These are phyloP conservation scores for Mugil cephalus DNA, from an alignment of 2,113 vertebrate species.

Conservation along the genomic window DNA sequence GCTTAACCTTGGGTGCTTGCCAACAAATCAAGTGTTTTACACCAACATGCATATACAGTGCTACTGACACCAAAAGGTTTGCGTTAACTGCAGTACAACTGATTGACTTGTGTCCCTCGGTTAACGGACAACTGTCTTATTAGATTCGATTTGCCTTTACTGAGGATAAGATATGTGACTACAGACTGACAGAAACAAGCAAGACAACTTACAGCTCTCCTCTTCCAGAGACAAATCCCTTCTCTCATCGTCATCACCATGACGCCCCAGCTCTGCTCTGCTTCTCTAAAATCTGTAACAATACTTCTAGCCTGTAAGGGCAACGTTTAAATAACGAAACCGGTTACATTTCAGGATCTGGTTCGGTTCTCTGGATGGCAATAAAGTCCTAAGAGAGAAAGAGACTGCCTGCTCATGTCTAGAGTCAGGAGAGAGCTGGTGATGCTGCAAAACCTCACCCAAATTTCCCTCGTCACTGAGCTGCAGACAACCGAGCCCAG, in stretches of 20 bases:
- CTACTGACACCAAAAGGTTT: neutral
- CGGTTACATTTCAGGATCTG: neutral
- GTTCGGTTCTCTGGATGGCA: neutral
- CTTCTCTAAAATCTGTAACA: conserved; percentile 7
- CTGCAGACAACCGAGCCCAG: conserved; percentile 31
- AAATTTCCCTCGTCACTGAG: conserved; percentile 33
- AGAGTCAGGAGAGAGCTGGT: conserved; percentile 7
- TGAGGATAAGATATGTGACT: neutral
- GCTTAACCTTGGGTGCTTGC: neutral
- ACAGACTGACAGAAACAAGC: neutral
- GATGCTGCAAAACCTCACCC: conserved; percentile 54
- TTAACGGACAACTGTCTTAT: neutral
- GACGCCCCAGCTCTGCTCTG: conserved; percentile 16
- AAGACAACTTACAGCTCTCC: conserved; percentile 30
- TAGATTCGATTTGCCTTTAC: neutral
- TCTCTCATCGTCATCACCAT: conserved; percentile 53
- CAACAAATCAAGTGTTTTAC: neutral
- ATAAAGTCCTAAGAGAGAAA: conserved; percentile 1
- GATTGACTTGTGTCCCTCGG: neutral
- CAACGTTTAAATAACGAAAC: neutral
- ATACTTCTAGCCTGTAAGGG: neutral
- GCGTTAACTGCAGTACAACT: neutral
- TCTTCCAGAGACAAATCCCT: conserved; percentile 26
- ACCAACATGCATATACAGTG: neutral
- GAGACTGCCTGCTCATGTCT: conserved; percentile 28